Conservation (phyloP, 1,140 invertebrate genomes). For the Leptinotarsa texana region DNA sequence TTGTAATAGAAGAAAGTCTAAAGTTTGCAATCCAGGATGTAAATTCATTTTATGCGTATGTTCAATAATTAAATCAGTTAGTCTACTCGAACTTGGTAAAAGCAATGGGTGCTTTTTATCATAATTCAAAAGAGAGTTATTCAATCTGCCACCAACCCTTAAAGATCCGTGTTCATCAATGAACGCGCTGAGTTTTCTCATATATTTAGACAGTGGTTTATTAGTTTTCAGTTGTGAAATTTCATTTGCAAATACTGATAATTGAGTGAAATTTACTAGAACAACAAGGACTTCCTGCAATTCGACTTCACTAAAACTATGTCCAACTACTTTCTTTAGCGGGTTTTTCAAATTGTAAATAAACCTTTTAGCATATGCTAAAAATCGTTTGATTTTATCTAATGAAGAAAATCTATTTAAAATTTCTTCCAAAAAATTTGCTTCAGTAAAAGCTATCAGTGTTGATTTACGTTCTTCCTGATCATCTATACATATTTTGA, state of each 20-base stretch:
- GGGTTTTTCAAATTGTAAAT: neutral
- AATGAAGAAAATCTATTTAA: neutral
- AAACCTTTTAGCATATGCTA: constrained; percentile 15
- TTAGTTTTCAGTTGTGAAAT: constrained; percentile 20
- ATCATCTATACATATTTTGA: neutral
- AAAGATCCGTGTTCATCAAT: constrained; percentile 39
- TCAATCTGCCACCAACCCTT: constrained; percentile 43
- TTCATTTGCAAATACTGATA: constrained; percentile 14
- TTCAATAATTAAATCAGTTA: constrained; percentile 15
- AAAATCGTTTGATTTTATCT: constrained; percentile 12
- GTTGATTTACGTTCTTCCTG: neutral
- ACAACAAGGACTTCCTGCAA: constrained; percentile 1
- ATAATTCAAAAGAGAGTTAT: constrained; percentile 14
- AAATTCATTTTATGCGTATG: neutral
- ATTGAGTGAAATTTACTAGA: constrained; percentile 24
- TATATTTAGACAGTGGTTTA: constrained; percentile 12
- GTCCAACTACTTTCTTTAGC: neutral
- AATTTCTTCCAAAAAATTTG: constrained; percentile 13
- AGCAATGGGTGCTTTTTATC: constrained; percentile 14
- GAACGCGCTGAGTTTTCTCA: constrained; percentile 29
- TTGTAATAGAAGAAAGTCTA: constrained; percentile 12
- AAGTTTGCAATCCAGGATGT: constrained; percentile 9
- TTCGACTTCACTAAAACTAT: neutral
- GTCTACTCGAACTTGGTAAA: constrained; percentile 3
- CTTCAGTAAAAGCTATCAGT: neutral